Conservation (phyloP, 2,113 vertebrate species). For the rat (Rattus norvegicus) region DNA sequence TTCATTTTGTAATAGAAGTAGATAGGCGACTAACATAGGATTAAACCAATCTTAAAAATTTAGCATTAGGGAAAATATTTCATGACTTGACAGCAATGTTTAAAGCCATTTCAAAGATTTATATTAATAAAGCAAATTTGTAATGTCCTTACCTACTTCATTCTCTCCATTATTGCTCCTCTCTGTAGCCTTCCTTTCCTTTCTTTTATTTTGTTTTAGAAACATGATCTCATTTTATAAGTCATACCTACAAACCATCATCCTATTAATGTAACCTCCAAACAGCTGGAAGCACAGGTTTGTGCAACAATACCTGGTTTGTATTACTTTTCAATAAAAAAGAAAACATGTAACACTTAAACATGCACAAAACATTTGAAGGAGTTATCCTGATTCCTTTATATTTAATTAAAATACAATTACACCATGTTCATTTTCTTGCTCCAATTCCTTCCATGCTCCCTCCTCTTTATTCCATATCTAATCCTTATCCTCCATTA, state of each 20-base stretch:
- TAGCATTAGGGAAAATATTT: not conserved
- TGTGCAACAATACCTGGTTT: not conserved
- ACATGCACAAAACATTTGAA: not conserved
- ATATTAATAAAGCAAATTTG: no score
- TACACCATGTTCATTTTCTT: not conserved
- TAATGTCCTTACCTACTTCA: no score
- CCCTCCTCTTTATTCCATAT: not conserved
- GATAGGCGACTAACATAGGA: not conserved
- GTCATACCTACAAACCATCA: not conserved
- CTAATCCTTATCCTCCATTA: not conserved
- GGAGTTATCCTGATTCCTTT: not conserved
- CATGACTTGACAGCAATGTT: no score
- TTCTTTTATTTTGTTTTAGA: not conserved
- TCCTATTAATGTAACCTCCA: not conserved
- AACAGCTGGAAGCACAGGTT: not conserved
- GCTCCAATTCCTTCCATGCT: not conserved
- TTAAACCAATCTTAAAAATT: not conserved
- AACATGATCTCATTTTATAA: not conserved
- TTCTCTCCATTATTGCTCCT: not conserved
- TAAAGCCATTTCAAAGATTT: no score
- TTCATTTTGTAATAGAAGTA: not conserved
- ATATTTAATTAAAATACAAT: not conserved
- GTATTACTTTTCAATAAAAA: conserved; percentile 50
- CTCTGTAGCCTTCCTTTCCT: not conserved
- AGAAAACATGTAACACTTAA: not conserved